Base-by-base conservation (phyloP, 2,113 vertebrate species). In the Oreochromis aureus region DNA sequence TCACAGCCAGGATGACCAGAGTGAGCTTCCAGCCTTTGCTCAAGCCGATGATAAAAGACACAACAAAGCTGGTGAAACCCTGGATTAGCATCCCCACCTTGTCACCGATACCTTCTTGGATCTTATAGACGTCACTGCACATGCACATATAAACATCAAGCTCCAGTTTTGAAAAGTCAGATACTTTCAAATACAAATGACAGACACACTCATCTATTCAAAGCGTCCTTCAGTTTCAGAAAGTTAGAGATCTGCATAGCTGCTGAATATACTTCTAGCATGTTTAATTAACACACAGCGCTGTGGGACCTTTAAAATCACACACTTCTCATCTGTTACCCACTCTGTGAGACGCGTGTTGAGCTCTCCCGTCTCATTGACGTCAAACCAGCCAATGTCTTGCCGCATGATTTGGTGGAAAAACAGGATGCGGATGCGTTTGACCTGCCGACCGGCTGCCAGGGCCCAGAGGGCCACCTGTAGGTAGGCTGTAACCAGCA, bases 311-410 rank as follows among this genome's bases (percentile, higher is more conserved):
- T 56, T 56, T 15, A 41, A 9, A 56, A 80, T 24, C 7, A 22
- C 13, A 24, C 19, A 56, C 79, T 80, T 41, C 69, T 66, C 71
- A 22, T 76, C 5, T 2, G 80, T 80, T 80, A 97, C 98, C 95
- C 95, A 99, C 99, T 99, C 98, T 61, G 97, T 96, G 55, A 99
- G 97, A 24, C 98, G 97, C 1, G 98, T 99, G 94, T 98, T 99
- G 85, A 99, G 97, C 89, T 99, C 97, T 89, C 97, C 96, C 0
- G 95, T 97, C 90, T 98, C 97, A 5, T 96, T 98, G 85, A 98
- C 86, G 84, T 99, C 98, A 91, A 99, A 99, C 99, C 99, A 99
- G 91, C 97, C 96, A 69, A 99, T 97, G 87, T 99, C 98, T 89
- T 99, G 98, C 86, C 96, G 96, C 93, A 99, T 97, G 90, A 99